These are phyloP conservation scores for Erynnis tages DNA, from an alignment of 2,888 invertebrate genomes.

Conservation along the genomic window DNA sequence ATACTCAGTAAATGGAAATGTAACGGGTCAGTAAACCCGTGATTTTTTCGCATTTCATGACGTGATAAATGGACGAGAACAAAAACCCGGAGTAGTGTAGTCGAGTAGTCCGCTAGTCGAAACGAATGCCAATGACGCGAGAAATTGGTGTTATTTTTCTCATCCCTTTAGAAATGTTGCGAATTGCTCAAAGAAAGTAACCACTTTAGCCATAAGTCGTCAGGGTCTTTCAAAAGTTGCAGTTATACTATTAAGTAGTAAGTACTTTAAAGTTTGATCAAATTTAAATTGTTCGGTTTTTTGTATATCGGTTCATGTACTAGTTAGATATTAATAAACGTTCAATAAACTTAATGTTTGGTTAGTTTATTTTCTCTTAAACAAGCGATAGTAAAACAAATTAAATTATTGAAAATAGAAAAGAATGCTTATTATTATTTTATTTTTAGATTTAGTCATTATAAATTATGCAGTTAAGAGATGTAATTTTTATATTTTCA, in stretches of 20 bases:
- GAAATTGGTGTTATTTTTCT: slow-evolving; percentile 65
- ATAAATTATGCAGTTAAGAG: background rate
- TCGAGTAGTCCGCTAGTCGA: slow-evolving; percentile 45
- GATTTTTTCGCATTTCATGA: slow-evolving; percentile 62
- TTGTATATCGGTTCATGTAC: too few species aligned
- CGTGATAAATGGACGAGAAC: slow-evolving; percentile 66
- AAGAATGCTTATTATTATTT: too few species aligned
- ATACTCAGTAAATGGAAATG: slow-evolving; percentile 71
- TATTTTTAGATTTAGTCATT: too few species aligned
- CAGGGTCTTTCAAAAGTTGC: background rate
- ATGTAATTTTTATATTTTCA: background rate
- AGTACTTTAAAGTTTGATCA: background rate
- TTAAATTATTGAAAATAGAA: too few species aligned
- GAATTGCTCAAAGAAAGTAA: background rate
- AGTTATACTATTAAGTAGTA: background rate
- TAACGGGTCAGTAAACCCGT: slow-evolving; percentile 67
- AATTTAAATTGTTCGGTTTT: too few species aligned
- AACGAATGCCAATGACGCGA: slow-evolving; percentile 67
- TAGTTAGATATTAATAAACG: too few species aligned
- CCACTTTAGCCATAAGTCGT: background rate
- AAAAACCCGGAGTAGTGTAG: slow-evolving; percentile 29
- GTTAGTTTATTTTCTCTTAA: too few species aligned
- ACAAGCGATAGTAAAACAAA: too few species aligned
- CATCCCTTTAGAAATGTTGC: slow-evolving; percentile 46
- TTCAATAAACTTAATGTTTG: too few species aligned